A percentile compares a stretch with the other conserved stretches of the same genome.
phyloP scores from a whole-genome alignment of 1,140 invertebrate species.

The Drosophila sproati region DNA sequence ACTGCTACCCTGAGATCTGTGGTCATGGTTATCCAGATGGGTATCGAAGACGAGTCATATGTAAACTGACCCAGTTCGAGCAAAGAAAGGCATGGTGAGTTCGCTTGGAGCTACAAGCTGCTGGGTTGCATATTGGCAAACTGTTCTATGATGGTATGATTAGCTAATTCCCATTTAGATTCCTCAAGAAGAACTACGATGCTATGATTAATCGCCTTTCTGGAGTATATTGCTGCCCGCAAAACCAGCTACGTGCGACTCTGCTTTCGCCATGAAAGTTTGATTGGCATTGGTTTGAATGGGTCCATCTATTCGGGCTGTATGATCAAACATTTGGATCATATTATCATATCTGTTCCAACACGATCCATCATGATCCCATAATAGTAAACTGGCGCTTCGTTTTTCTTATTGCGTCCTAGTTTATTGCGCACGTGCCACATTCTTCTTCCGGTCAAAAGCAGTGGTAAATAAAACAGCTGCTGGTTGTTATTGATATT shows the following conservation, averaged over 20 bases:
- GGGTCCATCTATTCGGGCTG: constrained; percentile 93
- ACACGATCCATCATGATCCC: constrained; percentile 87
- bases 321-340: constrained; percentile 94
- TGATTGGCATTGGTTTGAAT: constrained; percentile 90
- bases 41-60: constrained; percentile 78
- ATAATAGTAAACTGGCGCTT: constrained; percentile 92
- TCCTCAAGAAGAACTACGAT: constrained; percentile 92
- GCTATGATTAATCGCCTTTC: constrained; percentile 55
- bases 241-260: too few species aligned
- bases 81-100: constrained; percentile 87
- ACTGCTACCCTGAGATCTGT: constrained; percentile 93
- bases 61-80: constrained; percentile 87
- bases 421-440: constrained; percentile 90
- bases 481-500: not conserved
- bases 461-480: constrained; percentile 84
- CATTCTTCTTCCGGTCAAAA: constrained; percentile 92
- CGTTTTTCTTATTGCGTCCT: constrained; percentile 92
- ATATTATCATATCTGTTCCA: too few species aligned
- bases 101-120: constrained; percentile 89
- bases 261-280: constrained; percentile 90
- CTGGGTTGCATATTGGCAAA: constrained; percentile 87
- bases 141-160: constrained; percentile 96
- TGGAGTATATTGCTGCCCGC: constrained; percentile 84
- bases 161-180: constrained; percentile 92
- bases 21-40: constrained; percentile 95